These are phyloP conservation scores for Gadopsis bispinosus DNA, from an alignment of 2,797 vertebrate genomes.

Conservation along the genomic window DNA sequence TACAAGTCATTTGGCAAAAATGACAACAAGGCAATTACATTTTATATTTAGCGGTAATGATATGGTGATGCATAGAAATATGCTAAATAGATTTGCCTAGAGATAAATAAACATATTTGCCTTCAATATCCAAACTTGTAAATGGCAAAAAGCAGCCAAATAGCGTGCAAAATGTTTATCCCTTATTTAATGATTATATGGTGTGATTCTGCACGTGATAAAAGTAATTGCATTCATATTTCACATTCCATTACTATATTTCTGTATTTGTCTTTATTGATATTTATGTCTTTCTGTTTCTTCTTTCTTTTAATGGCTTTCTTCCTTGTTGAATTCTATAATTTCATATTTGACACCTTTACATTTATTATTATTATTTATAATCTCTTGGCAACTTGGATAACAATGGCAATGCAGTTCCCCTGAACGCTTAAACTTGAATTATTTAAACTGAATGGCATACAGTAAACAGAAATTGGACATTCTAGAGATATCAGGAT, in stretches of 20 bases:
- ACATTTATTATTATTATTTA: not conserved
- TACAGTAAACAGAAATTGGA: conserved; percentile 6
- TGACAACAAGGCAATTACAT: not conserved
- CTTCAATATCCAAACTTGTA: not conserved
- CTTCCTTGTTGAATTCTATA: not conserved
- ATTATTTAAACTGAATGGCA: not conserved
- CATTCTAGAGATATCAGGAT: not conserved
- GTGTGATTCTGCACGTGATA: not conserved
- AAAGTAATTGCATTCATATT: not conserved
- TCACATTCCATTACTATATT: not conserved
- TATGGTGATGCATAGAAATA: conserved; percentile 1
- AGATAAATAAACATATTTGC: not conserved
- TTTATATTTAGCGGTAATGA: not conserved
- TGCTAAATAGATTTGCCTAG: not conserved
- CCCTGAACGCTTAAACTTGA: not conserved
- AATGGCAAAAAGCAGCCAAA: not conserved
- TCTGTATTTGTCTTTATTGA: not conserved
- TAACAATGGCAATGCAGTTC: not conserved
- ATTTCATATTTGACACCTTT: not conserved
- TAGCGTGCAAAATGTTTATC: not conserved
- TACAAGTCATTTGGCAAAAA: not conserved
- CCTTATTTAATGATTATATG: not conserved
- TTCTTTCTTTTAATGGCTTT: not conserved
- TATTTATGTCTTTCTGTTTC: not conserved
- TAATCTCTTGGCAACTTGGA: not conserved